phyloP scores from a whole-genome alignment of 2,113 vertebrate genomes.

The Uria aalge region DNA sequence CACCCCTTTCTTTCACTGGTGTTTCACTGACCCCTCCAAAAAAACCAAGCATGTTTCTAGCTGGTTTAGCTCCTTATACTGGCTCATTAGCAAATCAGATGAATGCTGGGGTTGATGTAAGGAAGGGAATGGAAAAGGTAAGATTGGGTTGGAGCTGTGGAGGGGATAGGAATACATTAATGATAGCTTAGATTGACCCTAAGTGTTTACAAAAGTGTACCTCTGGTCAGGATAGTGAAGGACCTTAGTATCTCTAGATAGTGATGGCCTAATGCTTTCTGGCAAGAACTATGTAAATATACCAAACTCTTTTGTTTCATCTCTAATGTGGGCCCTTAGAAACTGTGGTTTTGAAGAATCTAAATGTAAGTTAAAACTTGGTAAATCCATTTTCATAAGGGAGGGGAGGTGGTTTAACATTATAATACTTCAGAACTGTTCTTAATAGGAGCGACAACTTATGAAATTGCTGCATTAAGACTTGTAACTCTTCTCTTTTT shows the following conservation, averaged over 20 bases:
- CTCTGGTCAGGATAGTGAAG: too few species aligned
- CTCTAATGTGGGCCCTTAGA: background rate
- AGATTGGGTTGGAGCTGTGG: background rate
- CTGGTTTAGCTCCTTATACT: background rate
- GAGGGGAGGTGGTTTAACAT: background rate
- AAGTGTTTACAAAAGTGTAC: background rate
- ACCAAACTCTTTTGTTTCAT: background rate
- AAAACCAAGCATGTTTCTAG: background rate
- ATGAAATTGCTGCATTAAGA: background rate
- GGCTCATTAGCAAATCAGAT: background rate
- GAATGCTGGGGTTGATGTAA: background rate
- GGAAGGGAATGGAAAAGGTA: background rate
- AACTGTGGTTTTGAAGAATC: background rate
- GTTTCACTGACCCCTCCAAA: background rate
- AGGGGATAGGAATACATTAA: background rate
- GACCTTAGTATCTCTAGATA: background rate
- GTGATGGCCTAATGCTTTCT: background rate
- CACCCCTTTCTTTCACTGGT: background rate
- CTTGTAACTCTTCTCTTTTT: background rate
- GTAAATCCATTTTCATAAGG: background rate
- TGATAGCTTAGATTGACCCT: background rate
- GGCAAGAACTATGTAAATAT: background rate
- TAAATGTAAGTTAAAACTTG: background rate
- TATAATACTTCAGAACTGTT: background rate
- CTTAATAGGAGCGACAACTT: background rate